Conservation (phyloP, 2,888 invertebrate species). For the Heliconius hortense region DNA sequence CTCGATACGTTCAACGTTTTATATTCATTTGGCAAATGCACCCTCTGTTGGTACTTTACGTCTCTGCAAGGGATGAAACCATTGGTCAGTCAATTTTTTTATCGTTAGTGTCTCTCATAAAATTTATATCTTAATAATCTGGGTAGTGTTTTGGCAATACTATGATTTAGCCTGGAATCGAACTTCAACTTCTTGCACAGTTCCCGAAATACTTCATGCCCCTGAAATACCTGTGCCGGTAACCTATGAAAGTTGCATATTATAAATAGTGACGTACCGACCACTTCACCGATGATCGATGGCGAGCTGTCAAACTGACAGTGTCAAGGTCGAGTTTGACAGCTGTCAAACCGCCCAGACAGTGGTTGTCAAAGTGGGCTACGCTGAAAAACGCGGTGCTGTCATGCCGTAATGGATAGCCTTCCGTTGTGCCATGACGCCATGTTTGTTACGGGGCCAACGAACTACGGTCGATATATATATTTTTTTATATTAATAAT, state of each 20-base stretch:
- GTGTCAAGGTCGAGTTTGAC: conserved; percentile 71
- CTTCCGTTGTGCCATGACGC: conserved; percentile 55
- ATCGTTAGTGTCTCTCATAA: conserved; percentile 14
- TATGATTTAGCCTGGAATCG: not conserved
- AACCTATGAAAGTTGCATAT: conserved; percentile 40
- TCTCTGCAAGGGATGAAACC: conserved; percentile 25
- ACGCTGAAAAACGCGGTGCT: conserved; percentile 69
- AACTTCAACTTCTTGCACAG: not conserved
- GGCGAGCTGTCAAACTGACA: conserved; percentile 57
- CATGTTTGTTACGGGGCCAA: conserved; percentile 60
- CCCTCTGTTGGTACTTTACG: conserved; percentile 31
- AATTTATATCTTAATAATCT: not conserved
- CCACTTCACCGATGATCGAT: conserved; percentile 57
- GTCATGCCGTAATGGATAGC: conserved; percentile 75
- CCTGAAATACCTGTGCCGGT: conserved; percentile 36
- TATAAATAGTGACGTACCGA: conserved; percentile 45
- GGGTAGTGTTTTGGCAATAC: not conserved
- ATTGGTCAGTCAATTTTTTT: conserved; percentile 20
- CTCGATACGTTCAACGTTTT: conserved; percentile 53
- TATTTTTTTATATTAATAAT: conserved; percentile 42
- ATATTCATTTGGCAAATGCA: conserved; percentile 48
- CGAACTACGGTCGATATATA: conserved; percentile 53
- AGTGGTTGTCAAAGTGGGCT: conserved; percentile 58
- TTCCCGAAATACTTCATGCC: not conserved
- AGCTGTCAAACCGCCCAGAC: conserved; percentile 55